Conservation (phyloP, 2,797 vertebrate genomes). For the Morelia viridis region DNA sequence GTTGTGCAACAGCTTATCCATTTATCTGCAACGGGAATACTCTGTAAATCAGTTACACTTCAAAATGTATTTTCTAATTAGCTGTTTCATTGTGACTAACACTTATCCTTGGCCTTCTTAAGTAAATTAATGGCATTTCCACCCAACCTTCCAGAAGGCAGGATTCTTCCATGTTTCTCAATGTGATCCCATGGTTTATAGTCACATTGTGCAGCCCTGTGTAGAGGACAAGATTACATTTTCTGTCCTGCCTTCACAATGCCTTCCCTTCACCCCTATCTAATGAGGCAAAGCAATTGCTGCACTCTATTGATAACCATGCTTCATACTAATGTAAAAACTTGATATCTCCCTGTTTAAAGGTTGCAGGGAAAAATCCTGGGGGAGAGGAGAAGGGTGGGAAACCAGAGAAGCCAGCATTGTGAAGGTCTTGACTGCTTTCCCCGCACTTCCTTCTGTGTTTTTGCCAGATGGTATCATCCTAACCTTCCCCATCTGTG, state of each 20-base stretch:
- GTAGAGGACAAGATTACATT: neutral
- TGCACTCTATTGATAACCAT: neutral
- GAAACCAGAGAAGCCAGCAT: neutral
- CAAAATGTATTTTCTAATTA: slow-evolving; percentile 9
- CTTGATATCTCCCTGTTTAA: neutral
- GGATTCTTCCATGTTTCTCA: neutral
- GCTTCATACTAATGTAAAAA: neutral
- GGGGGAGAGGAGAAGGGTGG: neutral
- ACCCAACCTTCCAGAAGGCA: neutral
- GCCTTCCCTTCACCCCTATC: neutral
- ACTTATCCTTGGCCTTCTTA: neutral
- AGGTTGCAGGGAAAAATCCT: neutral
- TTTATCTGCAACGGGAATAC: neutral
- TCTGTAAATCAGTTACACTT: slow-evolving; percentile 15
- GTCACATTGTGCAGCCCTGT: too few relatives aligned
- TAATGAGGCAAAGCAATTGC: neutral
- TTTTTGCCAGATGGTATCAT: neutral
- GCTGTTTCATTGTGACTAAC: neutral
- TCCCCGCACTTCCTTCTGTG: neutral
- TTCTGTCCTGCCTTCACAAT: neutral
- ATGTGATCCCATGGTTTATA: neutral
- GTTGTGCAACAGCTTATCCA: too few relatives aligned
- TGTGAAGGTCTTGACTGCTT: neutral
- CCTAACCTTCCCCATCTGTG: neutral
- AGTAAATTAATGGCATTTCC: neutral